These are phyloP conservation scores for Rhodeus uyekii DNA, from an alignment of 2,797 vertebrate genomes.

Conservation along the genomic window DNA sequence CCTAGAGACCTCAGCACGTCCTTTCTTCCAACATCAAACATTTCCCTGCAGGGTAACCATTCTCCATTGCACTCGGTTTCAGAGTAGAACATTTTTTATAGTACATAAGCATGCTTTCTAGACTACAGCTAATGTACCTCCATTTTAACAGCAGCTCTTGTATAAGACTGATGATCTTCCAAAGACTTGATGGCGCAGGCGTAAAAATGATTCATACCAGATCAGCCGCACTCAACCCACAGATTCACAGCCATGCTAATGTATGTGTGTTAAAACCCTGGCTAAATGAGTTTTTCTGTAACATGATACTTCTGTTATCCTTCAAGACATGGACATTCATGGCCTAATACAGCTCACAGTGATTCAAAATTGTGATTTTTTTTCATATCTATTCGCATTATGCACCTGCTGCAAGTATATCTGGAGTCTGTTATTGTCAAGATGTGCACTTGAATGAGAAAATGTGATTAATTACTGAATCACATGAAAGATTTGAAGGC, in stretches of 20 bases:
- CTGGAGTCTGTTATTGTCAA: not conserved
- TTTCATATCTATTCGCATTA: not conserved
- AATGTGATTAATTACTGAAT: not conserved
- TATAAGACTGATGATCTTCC: not conserved
- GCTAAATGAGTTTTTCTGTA: not conserved
- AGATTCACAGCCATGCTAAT: not conserved
- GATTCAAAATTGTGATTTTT: not conserved
- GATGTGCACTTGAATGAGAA: not conserved
- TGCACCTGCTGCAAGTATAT: not conserved
- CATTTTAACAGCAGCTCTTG: slow-evolving; percentile 16
- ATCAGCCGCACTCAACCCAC: not conserved
- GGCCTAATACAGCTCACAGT: not conserved
- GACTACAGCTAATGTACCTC: not conserved
- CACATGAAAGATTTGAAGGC: not conserved
- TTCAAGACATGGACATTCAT: not conserved
- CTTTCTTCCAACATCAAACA: slow-evolving; percentile 15
- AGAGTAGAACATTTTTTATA: not conserved
- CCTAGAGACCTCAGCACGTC: slow-evolving; percentile 18
- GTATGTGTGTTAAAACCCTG: not conserved
- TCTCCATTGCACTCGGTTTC: not conserved
- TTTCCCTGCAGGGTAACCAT: not conserved
- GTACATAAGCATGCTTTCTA: not conserved
- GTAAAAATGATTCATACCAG: slow-evolving; percentile 13
- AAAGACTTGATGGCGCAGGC: not conserved
- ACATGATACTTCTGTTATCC: not conserved